Evolutionary conservation across 2,797 vertebrate genomes (phyloP).

Genomic region (Micropoecilia bifurca): DNA sequence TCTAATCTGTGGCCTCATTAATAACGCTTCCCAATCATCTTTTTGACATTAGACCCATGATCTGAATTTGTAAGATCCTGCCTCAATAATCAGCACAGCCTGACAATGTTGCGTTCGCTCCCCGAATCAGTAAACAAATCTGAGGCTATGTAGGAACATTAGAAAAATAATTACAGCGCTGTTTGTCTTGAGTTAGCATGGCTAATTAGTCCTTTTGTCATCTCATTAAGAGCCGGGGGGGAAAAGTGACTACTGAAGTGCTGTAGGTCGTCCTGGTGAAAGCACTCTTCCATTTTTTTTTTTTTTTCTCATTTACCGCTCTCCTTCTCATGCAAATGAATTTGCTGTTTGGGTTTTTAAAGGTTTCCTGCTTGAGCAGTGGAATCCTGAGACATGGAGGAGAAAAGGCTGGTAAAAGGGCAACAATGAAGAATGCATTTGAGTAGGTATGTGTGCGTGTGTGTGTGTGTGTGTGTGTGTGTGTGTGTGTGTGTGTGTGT

Average conservation of each 20-base stretch:
- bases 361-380: slow-evolving; percentile 39
- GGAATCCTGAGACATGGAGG: slow-evolving; percentile 5
- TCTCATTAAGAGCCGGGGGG: slow-evolving; percentile 37
- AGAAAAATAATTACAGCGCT: slow-evolving; percentile 24
- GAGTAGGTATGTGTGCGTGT: neutral
- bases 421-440: neutral
- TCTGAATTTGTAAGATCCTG: neutral
- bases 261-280: slow-evolving; percentile 27
- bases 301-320: slow-evolving; percentile 28
- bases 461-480: neutral
- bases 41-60: neutral
- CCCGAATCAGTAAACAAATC: slow-evolving; percentile 7
- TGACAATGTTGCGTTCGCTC: neutral
- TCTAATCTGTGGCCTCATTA: slow-evolving; percentile 6
- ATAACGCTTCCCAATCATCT: neutral
- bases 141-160: slow-evolving; percentile 5
- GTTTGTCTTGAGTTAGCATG: slow-evolving; percentile 28
- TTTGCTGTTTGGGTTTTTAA: slow-evolving; percentile 31
- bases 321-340: slow-evolving; percentile 58
- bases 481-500: slow-evolving; percentile 1
- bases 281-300: slow-evolving; percentile 15
- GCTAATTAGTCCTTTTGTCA: slow-evolving; percentile 62
- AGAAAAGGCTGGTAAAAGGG: slow-evolving; percentile 7
- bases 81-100: neutral
- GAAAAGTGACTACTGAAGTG: slow-evolving; percentile 20